Evolutionary conservation across 2,113 vertebrate genomes (phyloP).

Genomic region (Mobula birostris): DNA sequence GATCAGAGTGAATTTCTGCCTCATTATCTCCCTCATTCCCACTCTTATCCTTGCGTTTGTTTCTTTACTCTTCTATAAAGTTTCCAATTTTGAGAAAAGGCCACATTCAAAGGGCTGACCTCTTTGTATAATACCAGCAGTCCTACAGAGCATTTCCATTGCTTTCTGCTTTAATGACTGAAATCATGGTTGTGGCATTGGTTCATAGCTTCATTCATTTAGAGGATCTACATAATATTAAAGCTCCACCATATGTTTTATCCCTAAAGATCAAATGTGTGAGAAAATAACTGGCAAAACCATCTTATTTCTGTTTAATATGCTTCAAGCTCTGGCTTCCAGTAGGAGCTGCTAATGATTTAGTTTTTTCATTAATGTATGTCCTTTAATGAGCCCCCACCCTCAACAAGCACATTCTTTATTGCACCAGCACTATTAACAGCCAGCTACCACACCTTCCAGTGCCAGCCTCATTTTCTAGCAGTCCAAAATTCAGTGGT

Average conservation of each 20-base stretch:
- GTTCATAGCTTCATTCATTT: background rate
- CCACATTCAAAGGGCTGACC: constrained; percentile 7
- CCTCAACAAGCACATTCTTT: background rate
- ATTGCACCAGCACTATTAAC: background rate
- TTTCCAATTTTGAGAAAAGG: background rate
- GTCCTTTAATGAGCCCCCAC: background rate
- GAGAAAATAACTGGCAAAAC: background rate
- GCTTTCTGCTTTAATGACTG: background rate
- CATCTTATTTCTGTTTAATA: background rate
- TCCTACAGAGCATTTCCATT: background rate
- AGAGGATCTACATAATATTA: background rate
- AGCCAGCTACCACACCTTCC: background rate
- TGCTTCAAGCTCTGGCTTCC: constrained; percentile 2
- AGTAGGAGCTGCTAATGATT: background rate
- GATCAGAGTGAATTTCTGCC: background rate
- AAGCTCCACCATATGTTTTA: constrained; percentile 5
- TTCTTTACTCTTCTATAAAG: background rate
- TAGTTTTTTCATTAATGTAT: background rate
- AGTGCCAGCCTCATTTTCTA: background rate
- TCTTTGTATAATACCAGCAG: background rate
- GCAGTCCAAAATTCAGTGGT: background rate
- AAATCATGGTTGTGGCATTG: background rate
- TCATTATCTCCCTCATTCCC: background rate
- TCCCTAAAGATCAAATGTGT: background rate
- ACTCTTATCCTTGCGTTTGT: background rate